Evolutionary conservation across 2,797 vertebrate genomes (phyloP), one percentile per base, ranked within the genome.

Genomic region (Lacerta bilineata): DNA sequence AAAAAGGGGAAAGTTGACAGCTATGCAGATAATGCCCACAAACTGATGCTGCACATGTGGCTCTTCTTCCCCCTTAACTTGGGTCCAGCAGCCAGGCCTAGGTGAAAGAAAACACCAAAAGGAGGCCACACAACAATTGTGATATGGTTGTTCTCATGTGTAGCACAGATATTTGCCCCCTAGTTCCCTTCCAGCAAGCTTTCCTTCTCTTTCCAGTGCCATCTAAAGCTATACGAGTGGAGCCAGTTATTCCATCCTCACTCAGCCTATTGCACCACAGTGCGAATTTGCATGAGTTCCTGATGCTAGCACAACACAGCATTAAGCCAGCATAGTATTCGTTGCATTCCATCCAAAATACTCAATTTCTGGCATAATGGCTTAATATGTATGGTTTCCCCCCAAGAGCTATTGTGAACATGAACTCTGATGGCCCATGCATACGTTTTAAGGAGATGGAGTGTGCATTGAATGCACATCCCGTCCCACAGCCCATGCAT

Each of bases 81-180:
- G 68, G 9, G 46, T 25, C n/a, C 27, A 33, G 50, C 18, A 71
- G 29, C 71, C 23, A 33, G 20, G 10, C 18, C 5, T 7, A 69
- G 10, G n/a, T 29, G 72, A 84, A 25, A 7, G 46, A 78, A 29
- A 74, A 55, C 10, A 71, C 5, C 20, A 74, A 46, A 55, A 74
- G n/a, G 17, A 39, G 89, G 92, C 87, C 92, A 78, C 78, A 69
- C 83, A 92, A 84, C 90, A 90, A 75, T 89, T 92, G 82, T 91
- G 87, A 89, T 46, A 90, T 90, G 80, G 93, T 95, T 93, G 87
- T 85, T 95, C 87, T 92, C 77, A 92, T 86, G 74, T 90, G 88
- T 91, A 92, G 92, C 89, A 76, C 91, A 77, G 20, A 78, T 18
- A 74, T 33, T 23, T 59, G 50, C 50, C 71, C 17, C 6, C 15